Evolutionary conservation across 2,888 invertebrate species (phyloP).

Genomic region (Perdita meconis): DNA sequence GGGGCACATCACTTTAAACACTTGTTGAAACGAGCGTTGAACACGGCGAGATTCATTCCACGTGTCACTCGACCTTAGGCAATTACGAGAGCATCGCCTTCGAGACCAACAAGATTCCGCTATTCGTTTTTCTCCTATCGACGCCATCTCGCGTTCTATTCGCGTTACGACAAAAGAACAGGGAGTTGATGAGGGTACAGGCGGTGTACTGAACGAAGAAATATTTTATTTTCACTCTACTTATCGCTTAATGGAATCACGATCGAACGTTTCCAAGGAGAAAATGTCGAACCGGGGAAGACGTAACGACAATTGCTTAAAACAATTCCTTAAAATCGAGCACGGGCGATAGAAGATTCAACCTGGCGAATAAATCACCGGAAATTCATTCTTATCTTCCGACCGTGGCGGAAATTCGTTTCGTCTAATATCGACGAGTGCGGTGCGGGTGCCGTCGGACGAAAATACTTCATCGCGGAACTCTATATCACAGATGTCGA

Average conservation of each 20-base stretch:
- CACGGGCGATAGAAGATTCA: conserved; percentile 66
- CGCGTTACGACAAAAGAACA: neutral
- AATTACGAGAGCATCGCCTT: conserved; percentile 31
- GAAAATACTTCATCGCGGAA: neutral
- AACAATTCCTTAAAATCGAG: conserved; percentile 66
- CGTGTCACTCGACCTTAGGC: conserved; percentile 26
- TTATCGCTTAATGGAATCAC: conserved; percentile 70
- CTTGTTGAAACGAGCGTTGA: conserved; percentile 58
- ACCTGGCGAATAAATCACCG: conserved; percentile 70
- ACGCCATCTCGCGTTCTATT: neutral
- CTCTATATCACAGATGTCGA: conserved; percentile 2
- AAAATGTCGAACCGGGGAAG: conserved; percentile 7
- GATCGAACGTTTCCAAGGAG: conserved; percentile 28
- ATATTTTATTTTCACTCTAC: conserved; percentile 66
- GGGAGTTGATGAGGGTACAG: too few relatives aligned
- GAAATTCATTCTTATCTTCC: conserved; percentile 29
- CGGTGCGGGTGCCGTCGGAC: neutral
- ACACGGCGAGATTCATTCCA: conserved; percentile 36
- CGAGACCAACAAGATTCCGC: conserved; percentile 17
- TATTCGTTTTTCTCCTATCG: conserved; percentile 8
- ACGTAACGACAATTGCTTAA: conserved; percentile 59
- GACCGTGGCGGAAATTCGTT: conserved; percentile 15
- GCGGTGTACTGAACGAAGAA: conserved; percentile 34
- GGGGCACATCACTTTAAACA: conserved; percentile 19
- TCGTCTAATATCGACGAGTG: neutral